These are phyloP conservation scores for Lepisosteus osseus DNA, from an alignment of 2,113 vertebrate genomes.

Conservation along the genomic window DNA sequence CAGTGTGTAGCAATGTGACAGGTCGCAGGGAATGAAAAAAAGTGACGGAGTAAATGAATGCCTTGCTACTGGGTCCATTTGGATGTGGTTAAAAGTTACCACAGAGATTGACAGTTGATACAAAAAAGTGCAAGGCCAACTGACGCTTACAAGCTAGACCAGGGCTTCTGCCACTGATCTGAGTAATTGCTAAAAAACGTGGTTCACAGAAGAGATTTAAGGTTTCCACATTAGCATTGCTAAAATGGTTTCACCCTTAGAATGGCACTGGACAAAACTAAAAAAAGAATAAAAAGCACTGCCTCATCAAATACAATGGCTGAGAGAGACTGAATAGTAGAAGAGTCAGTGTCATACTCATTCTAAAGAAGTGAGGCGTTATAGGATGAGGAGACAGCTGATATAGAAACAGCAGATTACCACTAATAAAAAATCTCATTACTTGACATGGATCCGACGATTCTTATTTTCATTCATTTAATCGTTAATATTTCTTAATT, in stretches of 20 bases:
- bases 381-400: constrained; percentile 58
- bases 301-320: constrained; percentile 62
- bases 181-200: constrained; percentile 65
- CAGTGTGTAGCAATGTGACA: constrained; percentile 69
- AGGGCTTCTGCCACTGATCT: constrained; percentile 52
- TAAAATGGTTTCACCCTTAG: constrained; percentile 57
- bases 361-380: constrained; percentile 44
- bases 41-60: constrained; percentile 55
- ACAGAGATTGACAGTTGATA: constrained; percentile 59
- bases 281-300: constrained; percentile 62
- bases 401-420: constrained; percentile 50
- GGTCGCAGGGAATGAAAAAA: constrained; percentile 52
- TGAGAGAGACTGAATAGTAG: constrained; percentile 57
- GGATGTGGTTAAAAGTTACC: constrained; percentile 60
- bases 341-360: constrained; percentile 28
- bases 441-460: constrained; percentile 34
- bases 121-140: constrained; percentile 40
- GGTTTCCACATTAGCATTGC: constrained; percentile 57
- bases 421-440: no score
- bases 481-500: no score
- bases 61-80: constrained; percentile 53
- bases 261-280: constrained; percentile 41
- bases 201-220: constrained; percentile 58
- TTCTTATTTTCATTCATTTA: constrained; percentile 18
- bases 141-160: constrained; percentile 32